A percentile compares a stretch with the other conserved stretches of the same genome.
phyloP scores from a whole-genome alignment of 2,888 invertebrate species.

The Heliconius ismenius region DNA sequence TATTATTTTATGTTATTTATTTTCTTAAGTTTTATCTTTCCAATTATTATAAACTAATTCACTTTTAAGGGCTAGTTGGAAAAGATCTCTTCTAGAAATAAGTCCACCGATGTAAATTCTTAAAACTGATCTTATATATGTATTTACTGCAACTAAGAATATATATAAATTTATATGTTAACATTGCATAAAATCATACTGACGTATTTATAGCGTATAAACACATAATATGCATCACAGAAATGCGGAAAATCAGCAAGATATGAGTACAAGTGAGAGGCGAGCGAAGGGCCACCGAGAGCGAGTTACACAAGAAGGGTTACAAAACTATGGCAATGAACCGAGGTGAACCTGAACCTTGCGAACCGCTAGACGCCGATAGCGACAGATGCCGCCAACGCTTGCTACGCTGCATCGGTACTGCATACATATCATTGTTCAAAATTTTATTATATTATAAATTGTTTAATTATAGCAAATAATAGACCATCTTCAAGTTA shows the following conservation, averaged over 20 bases:
- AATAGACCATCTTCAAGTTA: neutral
- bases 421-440: constrained; percentile 27
- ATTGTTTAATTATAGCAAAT: neutral
- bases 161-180: neutral
- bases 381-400: constrained; percentile 63
- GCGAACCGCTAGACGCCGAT: constrained; percentile 78
- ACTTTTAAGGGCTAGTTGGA: too few relatives aligned
- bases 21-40: too few relatives aligned
- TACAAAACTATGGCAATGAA: constrained; percentile 83
- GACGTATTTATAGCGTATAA: constrained; percentile 9
- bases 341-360: constrained; percentile 79
- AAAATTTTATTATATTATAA: neutral
- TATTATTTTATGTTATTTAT: too few relatives aligned
- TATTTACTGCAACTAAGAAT: neutral
- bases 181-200: constrained; percentile 15
- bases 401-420: constrained; percentile 45
- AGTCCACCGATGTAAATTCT: neutral
- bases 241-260: constrained; percentile 48
- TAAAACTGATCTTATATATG: neutral
- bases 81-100: neutral
- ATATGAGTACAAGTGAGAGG: constrained; percentile 77
- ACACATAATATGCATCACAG: constrained; percentile 32
- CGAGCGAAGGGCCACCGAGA: constrained; percentile 69
- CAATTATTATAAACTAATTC: too few relatives aligned
- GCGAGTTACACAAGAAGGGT: constrained; percentile 82